These are phyloP conservation scores for Akabosia matsudoensis DNA, from an alignment of 1,140 invertebrate species.

Conservation along the genomic window DNA sequence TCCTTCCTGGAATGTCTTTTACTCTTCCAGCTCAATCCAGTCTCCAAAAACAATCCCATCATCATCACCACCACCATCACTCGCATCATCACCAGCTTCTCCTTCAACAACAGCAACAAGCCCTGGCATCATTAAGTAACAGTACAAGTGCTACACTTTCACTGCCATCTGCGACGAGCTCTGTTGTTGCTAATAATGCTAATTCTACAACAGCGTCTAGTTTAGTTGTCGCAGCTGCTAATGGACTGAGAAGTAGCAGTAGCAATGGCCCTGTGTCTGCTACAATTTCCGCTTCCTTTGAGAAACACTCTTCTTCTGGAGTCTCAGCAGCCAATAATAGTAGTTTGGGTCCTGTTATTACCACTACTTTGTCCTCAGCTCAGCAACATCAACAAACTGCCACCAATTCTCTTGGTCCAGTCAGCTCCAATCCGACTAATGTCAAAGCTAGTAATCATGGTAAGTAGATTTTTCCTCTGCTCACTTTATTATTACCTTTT, in stretches of 20 bases:
- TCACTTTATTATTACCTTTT: background rate
- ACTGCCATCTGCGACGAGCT: background rate
- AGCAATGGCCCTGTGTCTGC: too few species aligned
- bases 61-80: background rate
- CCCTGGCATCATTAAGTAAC: background rate
- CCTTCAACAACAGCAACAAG: background rate
- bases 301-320: background rate
- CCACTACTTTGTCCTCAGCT: background rate
- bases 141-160: background rate
- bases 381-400: background rate
- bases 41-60: background rate
- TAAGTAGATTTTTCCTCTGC: background rate
- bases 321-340: background rate
- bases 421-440: background rate
- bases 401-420: background rate
- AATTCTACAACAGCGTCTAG: background rate
- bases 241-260: slow-evolving; percentile 4
- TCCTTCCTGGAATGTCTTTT: slow-evolving; percentile 11
- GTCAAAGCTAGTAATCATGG: background rate
- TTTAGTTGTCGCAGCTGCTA: background rate
- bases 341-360: background rate
- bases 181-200: background rate
- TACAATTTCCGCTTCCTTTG: background rate
- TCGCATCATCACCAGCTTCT: background rate
- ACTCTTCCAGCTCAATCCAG: slow-evolving; percentile 5